These are phyloP conservation scores for Chrysotoxum bicinctum DNA, from an alignment of 2,888 invertebrate genomes.

Conservation along the genomic window DNA sequence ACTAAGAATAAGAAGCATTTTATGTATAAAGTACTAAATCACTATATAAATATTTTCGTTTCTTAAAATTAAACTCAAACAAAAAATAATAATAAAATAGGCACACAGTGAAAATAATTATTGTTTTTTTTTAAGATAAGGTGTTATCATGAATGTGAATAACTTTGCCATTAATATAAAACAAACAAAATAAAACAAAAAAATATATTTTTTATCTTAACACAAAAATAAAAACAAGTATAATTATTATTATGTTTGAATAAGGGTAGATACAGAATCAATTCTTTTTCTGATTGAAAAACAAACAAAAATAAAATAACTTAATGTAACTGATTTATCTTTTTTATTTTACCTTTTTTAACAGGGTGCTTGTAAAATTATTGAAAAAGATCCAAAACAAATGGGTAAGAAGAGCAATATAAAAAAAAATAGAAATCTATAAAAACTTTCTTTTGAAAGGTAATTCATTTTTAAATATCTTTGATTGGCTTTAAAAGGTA, in stretches of 20 bases:
- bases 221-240: background rate
- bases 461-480: background rate
- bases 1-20: constrained; percentile 62
- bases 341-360: constrained; percentile 23
- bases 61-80: constrained; percentile 28
- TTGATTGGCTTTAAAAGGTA: background rate
- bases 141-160: constrained; percentile 34
- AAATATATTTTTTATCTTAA: constrained; percentile 55
- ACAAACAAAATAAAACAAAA: constrained; percentile 9
- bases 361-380: constrained; percentile 28
- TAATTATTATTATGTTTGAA: constrained; percentile 32
- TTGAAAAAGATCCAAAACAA: background rate
- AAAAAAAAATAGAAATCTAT: background rate
- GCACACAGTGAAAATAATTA: constrained; percentile 51
- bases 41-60: constrained; percentile 46
- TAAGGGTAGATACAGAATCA: constrained; percentile 55
- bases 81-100: constrained; percentile 1
- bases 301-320: constrained; percentile 52
- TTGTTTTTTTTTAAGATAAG: constrained; percentile 7
- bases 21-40: constrained; percentile 59
- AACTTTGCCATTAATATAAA: constrained; percentile 61
- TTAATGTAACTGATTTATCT: constrained; percentile 39
- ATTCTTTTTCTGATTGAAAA: constrained; percentile 42
- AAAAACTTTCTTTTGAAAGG: background rate
- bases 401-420: background rate